phyloP scores from a whole-genome alignment of 2,888 invertebrate genomes.

The Eretmocerus hayati region DNA sequence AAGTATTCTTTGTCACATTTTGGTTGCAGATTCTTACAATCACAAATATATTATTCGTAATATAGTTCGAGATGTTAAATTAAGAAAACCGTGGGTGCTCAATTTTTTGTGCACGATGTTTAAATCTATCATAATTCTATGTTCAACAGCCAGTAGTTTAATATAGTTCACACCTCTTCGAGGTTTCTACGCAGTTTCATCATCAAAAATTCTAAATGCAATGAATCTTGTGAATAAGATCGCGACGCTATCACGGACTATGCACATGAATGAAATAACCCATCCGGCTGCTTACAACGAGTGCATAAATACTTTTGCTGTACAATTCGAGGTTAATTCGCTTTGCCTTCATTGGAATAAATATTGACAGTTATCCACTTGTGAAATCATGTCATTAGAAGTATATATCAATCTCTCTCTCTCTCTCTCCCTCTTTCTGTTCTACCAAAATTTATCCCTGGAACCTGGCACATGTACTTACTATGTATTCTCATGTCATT shows the following conservation, averaged over 20 bases:
- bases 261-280: conserved; percentile 9
- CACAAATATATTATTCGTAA: conserved; percentile 47
- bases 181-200: conserved; percentile 46
- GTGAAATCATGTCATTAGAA: too few species aligned
- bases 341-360: too few species aligned
- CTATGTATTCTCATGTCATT: conserved; percentile 12
- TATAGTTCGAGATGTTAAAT: conserved; percentile 43
- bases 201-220: conserved; percentile 41
- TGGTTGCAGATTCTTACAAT: conserved; percentile 48
- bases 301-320: conserved; percentile 12
- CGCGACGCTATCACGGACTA: conserved; percentile 27
- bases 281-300: conserved; percentile 22
- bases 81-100: conserved; percentile 43
- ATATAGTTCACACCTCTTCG: conserved; percentile 46
- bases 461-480: too few species aligned
- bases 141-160: conserved; percentile 48
- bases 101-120: conserved; percentile 44
- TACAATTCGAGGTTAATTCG: conserved; percentile 14
- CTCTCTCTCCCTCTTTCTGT: too few species aligned
- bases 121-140: conserved; percentile 47
- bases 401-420: too few species aligned
- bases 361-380: too few species aligned
- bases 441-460: too few species aligned
- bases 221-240: conserved; percentile 27
- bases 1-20: conserved; percentile 47